These are phyloP conservation scores for Heterotis niloticus DNA, from an alignment of 2,113 vertebrate genomes.

Conservation along the genomic window DNA sequence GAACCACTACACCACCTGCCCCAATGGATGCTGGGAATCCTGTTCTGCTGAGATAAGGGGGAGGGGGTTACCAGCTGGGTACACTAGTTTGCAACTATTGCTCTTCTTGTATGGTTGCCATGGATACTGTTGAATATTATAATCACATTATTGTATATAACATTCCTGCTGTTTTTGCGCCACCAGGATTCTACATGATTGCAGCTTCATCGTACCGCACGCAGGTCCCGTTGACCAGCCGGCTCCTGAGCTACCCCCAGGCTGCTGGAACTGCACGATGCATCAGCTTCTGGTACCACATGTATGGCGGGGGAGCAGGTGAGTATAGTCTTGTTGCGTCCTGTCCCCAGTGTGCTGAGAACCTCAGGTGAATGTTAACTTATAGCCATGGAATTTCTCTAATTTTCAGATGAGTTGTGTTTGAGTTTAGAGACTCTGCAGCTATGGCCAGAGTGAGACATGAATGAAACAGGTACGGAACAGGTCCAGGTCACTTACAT, in stretches of 20 bases:
- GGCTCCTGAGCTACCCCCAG: conserved; percentile 58
- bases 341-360: background rate
- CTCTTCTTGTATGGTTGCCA: background rate
- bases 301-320: conserved; percentile 65
- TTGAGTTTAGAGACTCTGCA: no score
- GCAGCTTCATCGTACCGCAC: background rate
- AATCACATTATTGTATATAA: no score
- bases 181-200: conserved; percentile 55
- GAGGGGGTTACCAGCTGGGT: background rate
- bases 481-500: no score
- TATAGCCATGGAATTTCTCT: no score
- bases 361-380: background rate
- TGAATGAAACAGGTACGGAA: no score
- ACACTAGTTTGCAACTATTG: background rate
- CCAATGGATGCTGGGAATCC: no score
- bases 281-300: conserved; percentile 66
- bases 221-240: conserved; percentile 46
- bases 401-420: no score
- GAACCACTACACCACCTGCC: no score
- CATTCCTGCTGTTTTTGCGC: background rate
- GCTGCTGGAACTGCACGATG: conserved; percentile 44
- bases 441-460: no score
- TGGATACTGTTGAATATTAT: background rate
- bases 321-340: no score
- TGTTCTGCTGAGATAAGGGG: background rate